Evolutionary conservation across 2,113 vertebrate genomes (phyloP).

Genomic region (Hemiprocne comata): DNA sequence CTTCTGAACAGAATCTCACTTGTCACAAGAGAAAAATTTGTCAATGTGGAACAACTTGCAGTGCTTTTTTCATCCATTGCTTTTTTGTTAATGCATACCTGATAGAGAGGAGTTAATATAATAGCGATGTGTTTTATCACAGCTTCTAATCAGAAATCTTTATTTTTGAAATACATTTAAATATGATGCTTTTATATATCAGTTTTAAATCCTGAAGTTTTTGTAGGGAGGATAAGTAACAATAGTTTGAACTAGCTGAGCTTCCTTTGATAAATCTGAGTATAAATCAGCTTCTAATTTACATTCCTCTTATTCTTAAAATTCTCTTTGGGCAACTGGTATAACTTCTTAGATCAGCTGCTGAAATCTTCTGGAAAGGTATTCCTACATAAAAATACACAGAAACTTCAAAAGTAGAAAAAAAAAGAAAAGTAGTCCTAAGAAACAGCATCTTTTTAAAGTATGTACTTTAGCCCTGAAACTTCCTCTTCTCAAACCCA

Average conservation of each 20-base stretch:
- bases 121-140: not conserved
- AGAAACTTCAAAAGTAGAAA: not conserved
- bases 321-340: not conserved
- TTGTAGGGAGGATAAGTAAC: not conserved
- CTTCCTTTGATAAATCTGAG: not conserved
- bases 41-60: not conserved
- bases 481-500: not conserved
- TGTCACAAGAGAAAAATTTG: not conserved
- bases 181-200: not conserved
- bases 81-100: not conserved
- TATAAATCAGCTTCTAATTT: not conserved
- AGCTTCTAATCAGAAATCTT: not conserved
- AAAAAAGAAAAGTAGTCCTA: not conserved
- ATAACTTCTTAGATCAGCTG: not conserved
- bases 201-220: not conserved
- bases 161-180: not conserved
- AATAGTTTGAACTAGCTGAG: not conserved
- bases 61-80: not conserved
- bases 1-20: not conserved
- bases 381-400: not conserved
- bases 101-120: not conserved
- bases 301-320: not conserved
- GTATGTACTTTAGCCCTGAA: not conserved
- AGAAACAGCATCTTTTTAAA: fast-evolving
- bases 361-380: not conserved